Base-by-base conservation (phyloP, 2,888 invertebrate genomes). In the Neoascia interrupta region DNA sequence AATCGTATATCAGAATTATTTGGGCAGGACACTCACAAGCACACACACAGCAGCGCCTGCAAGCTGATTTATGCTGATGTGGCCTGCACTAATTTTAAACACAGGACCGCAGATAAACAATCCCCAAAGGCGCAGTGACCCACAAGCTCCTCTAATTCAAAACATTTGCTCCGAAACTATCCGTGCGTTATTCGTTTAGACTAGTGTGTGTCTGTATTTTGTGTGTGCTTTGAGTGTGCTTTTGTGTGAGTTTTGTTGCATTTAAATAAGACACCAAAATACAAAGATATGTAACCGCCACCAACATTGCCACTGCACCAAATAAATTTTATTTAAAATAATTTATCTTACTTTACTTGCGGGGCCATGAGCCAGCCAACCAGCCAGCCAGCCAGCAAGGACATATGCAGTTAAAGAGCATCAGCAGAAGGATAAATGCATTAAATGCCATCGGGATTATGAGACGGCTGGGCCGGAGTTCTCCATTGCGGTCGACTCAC, bases 301-400 rank as follows among this genome's bases (percentile, higher is more conserved):
- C n/a, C 19, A n/a, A 8, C 19, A n/a, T n/a, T n/a, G n/a, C n/a
- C n/a, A 10, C 5, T 63, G 60, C 41, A 51, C 19, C 51, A 63
- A 41, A 63, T 74, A 74, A 74, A 74, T 74, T 74, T 60, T 74
- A 74, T 74, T 74, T 74, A 74, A 68, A 74, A 74, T 76, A 72
- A 76, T 76, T 76, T 76, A 72, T 76, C 76, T 76, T 64, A 28
- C 64, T 76, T 72, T 64, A 26, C 39, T 45, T 56, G 47, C n/a
- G n/a, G n/a, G n/a, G n/a, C 13, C n/a, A n/a, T n/a, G n/a, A n/a
- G n/a, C n/a, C n/a, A n/a, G n/a, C n/a, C n/a, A n/a, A n/a, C n/a
- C n/a, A n/a, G n/a, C n/a, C n/a, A n/a, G n/a, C n/a, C n/a, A n/a
- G n/a, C n/a, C 11, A 41, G n/a, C 10, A 39, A 6, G 19, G 21